Conservation (phyloP, 2,888 invertebrate genomes). For the Achlya flavicornis region DNA sequence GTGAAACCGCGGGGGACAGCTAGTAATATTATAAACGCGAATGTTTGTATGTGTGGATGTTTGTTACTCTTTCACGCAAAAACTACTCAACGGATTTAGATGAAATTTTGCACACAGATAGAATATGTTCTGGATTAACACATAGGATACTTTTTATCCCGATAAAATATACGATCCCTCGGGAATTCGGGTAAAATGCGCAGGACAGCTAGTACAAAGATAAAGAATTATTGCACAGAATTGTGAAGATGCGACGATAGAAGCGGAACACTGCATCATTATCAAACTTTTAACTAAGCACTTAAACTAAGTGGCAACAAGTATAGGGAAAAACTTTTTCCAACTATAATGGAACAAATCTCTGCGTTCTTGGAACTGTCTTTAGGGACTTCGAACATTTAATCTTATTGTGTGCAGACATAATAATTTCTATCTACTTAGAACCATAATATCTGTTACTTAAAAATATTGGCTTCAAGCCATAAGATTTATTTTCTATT, state of each 20-base stretch:
- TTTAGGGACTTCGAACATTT: not conserved
- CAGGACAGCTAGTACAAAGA: not conserved
- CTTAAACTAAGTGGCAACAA: conserved; percentile 21
- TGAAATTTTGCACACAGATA: too few relatives aligned
- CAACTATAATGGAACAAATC: conserved; percentile 13
- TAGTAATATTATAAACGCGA: too few relatives aligned
- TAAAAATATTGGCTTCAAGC: not conserved
- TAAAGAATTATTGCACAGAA: not conserved
- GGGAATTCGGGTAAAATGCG: too few relatives aligned
- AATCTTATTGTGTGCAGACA: conserved; percentile 6
- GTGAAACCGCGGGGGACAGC: too few relatives aligned
- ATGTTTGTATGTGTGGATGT: too few relatives aligned
- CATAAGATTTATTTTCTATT: not conserved
- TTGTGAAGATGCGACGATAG: conserved; percentile 12
- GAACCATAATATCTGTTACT: not conserved
- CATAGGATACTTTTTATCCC: too few relatives aligned
- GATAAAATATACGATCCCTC: too few relatives aligned
- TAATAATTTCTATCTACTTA: not conserved
- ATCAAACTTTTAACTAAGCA: conserved; percentile 31
- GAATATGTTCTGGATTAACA: too few relatives aligned
- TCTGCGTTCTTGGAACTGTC: not conserved
- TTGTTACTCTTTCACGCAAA: too few relatives aligned
- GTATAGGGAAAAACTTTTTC: conserved; percentile 10
- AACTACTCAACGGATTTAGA: too few relatives aligned
- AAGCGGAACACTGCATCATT: conserved; percentile 20